Percentiles rank a stretch among this genome's conserved stretches.
These are phyloP conservation scores for Anabacerthia variegaticeps DNA, from an alignment of 2,797 vertebrate genomes.

Conservation along the genomic window DNA sequence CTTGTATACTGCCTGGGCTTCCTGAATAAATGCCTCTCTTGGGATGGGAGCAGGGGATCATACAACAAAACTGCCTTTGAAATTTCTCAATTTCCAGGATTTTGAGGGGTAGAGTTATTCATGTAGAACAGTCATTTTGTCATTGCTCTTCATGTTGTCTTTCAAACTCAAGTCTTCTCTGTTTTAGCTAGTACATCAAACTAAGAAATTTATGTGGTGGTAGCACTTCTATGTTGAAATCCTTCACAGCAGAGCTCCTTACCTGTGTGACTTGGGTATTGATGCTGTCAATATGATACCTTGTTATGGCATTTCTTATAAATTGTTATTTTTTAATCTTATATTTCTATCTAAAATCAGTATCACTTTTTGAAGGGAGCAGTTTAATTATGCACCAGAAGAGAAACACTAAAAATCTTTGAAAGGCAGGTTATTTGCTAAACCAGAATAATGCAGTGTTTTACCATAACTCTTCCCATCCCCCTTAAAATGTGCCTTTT, in stretches of 20 bases:
- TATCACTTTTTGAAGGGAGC: neutral
- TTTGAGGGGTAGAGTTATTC: neutral
- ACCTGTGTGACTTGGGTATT: neutral
- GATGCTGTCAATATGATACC: neutral
- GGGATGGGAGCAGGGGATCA: neutral
- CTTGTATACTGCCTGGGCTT: neutral
- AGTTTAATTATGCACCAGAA: constrained; percentile 13
- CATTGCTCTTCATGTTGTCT: neutral
- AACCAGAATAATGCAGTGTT: neutral
- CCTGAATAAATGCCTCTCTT: neutral
- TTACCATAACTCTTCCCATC: neutral
- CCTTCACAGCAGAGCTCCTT: neutral
- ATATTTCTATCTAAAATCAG: neutral
- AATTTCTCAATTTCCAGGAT: neutral
- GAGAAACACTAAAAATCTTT: neutral
- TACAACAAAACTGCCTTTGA: neutral
- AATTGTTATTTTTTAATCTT: neutral
- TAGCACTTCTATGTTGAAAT: neutral
- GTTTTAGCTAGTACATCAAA: neutral
- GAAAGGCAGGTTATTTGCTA: neutral
- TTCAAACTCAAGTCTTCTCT: neutral
- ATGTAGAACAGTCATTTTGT: neutral
- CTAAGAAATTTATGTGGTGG: neutral
- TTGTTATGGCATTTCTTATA: neutral
- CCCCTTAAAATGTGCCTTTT: neutral